Evolutionary conservation across 2,797 vertebrate genomes (phyloP), one percentile per base, ranked within the genome.

Genomic region (Neosilurus mollespiculum): DNA sequence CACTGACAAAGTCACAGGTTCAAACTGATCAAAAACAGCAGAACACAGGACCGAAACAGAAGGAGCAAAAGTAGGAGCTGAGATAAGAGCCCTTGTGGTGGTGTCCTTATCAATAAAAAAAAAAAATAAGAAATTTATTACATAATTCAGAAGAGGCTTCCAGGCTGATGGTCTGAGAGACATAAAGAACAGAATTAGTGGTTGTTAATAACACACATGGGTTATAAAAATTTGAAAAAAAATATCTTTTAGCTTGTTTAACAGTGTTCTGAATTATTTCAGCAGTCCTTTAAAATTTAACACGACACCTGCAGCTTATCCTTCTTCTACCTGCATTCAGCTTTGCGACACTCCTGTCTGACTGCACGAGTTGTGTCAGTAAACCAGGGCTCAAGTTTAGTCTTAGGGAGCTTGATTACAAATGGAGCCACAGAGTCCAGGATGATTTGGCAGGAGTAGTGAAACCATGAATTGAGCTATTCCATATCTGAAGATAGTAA

Each of bases 121-220:
- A 30, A 30, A 30, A 30, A 1, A 1, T 30, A 30, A 30, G n/a
- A 66, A n/a, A 26, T 22, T 20, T 24, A 3, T 75, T 24, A 26
- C 53, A 75, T 54, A 34, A 14, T 18, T 59, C 75, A 37, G 54
- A 56, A 20, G 34, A 67, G 15, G n/a, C 15, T 22, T 69, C 78
- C 43, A 67, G 20, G 69, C 43, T 71, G 51, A 62, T 11, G 11
- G 18, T 4, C 34, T 71, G 7, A 15, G 53, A 67, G 18, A 3
- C 7, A 30, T 56, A 59, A 34, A 81, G 20, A 81, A 81, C 67
- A 81, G 80, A 81, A 16, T 81, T 24, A 37, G 59, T 81, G 54
- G 67, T 81, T 34, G 59, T 61, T 22, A 81, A 81, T 58, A 81
- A 59, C 51, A 71, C 53, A 69, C 26, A 37, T 81, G 51, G 54